Percentiles rank a stretch among this genome's conserved stretches.
Conservation (phyloP, 2,797 vertebrate genomes). For the Mormyrops boulengeri region DNA sequence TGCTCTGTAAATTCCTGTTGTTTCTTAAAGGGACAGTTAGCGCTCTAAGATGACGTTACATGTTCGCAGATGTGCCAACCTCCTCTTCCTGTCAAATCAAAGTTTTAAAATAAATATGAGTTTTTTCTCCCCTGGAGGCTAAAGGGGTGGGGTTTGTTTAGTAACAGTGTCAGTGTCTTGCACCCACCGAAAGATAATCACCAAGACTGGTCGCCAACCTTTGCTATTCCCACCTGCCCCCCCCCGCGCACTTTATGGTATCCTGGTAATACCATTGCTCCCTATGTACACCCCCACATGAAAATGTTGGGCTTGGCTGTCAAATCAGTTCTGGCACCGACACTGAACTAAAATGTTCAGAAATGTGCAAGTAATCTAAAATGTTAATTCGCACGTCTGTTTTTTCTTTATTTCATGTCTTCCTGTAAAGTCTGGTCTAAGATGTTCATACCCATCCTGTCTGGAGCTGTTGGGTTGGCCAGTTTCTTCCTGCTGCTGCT, state of each 20-base stretch:
- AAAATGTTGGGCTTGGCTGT: background rate
- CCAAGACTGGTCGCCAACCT: background rate
- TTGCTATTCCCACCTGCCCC: background rate
- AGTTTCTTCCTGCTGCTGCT: conserved; percentile 65
- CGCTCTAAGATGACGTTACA: background rate
- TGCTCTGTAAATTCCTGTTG: background rate
- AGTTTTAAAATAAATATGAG: background rate
- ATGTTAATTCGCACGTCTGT: background rate
- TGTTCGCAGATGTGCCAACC: background rate
- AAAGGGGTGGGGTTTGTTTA: background rate
- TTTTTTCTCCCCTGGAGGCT: background rate
- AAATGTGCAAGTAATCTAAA: background rate
- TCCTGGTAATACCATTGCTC: background rate
- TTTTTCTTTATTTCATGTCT: background rate
- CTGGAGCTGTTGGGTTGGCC: conserved; percentile 38
- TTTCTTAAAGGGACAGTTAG: background rate
- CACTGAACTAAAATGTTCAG: background rate
- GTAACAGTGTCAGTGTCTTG: background rate
- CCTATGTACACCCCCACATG: background rate
- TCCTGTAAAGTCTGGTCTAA: background rate
- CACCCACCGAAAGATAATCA: background rate
- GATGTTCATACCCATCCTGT: conserved; percentile 52
- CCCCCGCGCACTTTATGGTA: background rate
- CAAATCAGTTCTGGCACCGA: background rate
- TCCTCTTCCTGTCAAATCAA: background rate